These are phyloP conservation scores for Cheumatopsyche charites DNA, from an alignment of 1,140 invertebrate species.

Conservation along the genomic window DNA sequence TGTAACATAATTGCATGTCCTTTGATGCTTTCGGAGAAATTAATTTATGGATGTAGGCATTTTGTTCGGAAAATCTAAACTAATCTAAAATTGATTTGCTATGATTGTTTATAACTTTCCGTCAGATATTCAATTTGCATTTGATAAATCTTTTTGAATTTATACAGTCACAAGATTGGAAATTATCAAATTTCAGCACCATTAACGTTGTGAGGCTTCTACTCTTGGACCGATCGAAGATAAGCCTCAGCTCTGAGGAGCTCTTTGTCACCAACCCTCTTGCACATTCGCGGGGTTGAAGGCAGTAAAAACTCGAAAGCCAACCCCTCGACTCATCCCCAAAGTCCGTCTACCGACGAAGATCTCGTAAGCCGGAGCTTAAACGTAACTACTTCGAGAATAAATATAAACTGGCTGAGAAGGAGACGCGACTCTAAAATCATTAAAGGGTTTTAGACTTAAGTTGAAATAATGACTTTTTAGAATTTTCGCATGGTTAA, in stretches of 20 bases:
- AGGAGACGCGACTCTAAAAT: not conserved
- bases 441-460: constrained; percentile 10
- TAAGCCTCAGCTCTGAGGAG: not conserved
- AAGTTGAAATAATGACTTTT: too few relatives aligned
- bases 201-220: constrained; percentile 24
- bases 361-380: constrained; percentile 36
- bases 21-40: too few relatives aligned
- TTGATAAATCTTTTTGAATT: too few relatives aligned
- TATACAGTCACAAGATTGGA: not conserved
- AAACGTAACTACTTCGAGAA: constrained; percentile 32
- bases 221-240: not conserved
- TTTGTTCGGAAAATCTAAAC: too few relatives aligned
- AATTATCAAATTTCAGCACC: constrained; percentile 16
- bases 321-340: not conserved
- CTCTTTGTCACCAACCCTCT: not conserved
- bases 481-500: too few relatives aligned
- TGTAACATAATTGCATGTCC: too few relatives aligned
- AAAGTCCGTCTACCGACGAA: not conserved
- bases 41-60: too few relatives aligned
- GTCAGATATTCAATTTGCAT: too few relatives aligned
- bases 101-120: too few relatives aligned
- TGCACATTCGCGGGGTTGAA: not conserved
- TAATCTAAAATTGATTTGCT: too few relatives aligned
- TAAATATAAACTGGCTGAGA: constrained; percentile 37
- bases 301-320: constrained; percentile 38